These are phyloP conservation scores for Ectropis grisescens DNA, from an alignment of 1,140 invertebrate genomes.

Conservation along the genomic window DNA sequence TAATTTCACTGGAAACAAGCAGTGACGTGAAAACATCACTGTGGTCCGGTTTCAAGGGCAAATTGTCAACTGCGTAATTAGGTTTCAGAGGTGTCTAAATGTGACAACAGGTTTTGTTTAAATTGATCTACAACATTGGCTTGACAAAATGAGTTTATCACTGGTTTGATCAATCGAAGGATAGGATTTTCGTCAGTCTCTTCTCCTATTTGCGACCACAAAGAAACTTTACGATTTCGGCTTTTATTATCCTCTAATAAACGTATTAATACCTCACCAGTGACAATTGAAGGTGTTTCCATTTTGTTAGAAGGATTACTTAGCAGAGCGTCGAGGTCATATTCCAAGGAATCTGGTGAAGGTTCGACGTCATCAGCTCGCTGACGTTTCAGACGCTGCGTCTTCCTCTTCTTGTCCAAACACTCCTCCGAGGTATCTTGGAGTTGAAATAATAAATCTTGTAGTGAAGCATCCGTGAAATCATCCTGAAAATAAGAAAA, in stretches of 20 bases:
- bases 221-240: too few species aligned
- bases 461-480: slow-evolving; percentile 53
- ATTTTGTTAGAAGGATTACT: slow-evolving; percentile 36
- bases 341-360: slow-evolving; percentile 12
- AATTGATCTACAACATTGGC: slow-evolving; percentile 48
- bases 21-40: too few species aligned
- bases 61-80: too few species aligned
- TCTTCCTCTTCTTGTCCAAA: slow-evolving; percentile 46
- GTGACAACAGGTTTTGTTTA: slow-evolving; percentile 51
- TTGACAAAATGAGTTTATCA: slow-evolving; percentile 51
- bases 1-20: too few species aligned
- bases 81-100: too few species aligned
- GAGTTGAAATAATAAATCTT: slow-evolving; percentile 57
- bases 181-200: slow-evolving; percentile 40
- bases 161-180: slow-evolving; percentile 47
- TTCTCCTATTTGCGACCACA: slow-evolving; percentile 30
- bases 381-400: slow-evolving; percentile 48
- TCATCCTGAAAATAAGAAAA: slow-evolving; percentile 58
- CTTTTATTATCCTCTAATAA: too few species aligned
- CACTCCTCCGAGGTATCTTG: slow-evolving; percentile 51
- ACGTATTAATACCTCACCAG: slow-evolving; percentile 35
- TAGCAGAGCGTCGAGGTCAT: slow-evolving; percentile 35
- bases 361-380: slow-evolving; percentile 36
- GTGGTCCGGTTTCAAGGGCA: too few species aligned
- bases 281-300: slow-evolving; percentile 29